These are phyloP conservation scores for Otis tarda DNA, from an alignment of 2,113 vertebrate species.

Conservation along the genomic window DNA sequence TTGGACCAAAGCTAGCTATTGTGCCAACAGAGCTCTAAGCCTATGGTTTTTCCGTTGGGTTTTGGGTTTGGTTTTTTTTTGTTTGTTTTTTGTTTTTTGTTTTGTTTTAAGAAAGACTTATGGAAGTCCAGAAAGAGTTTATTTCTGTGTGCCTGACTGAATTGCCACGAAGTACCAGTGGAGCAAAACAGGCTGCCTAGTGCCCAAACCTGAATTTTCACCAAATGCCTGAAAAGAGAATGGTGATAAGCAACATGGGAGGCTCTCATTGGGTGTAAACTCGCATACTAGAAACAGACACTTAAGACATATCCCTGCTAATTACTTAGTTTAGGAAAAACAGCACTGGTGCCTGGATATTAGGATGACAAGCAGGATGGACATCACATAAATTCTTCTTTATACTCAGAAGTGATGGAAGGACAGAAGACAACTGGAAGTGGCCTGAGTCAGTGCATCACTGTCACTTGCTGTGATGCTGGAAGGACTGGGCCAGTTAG, in stretches of 20 bases:
- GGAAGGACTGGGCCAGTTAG: not conserved
- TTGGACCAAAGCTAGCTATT: not conserved
- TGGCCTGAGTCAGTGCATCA: not conserved
- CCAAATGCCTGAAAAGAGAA: not conserved
- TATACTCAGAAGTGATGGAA: not conserved
- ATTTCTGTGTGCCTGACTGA: not conserved
- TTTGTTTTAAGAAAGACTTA: not conserved
- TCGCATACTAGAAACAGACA: not conserved
- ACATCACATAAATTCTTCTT: not conserved
- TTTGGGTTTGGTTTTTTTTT: too few relatives aligned
- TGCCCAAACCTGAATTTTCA: not conserved
- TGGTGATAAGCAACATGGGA: not conserved
- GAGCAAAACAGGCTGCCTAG: not conserved
- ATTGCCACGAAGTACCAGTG: not conserved
- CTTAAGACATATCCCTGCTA: not conserved
- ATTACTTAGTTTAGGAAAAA: not conserved
- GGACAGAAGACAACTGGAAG: not conserved
- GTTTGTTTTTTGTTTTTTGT: not conserved
- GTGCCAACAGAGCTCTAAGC: not conserved
- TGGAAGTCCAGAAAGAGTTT: not conserved
- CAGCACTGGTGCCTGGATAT: not conserved
- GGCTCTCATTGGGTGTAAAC: not conserved
- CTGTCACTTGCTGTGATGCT: not conserved
- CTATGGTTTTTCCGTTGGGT: not conserved
- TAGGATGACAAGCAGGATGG: not conserved